These are phyloP conservation scores for Lasioglossum malachurum DNA, from an alignment of 2,888 invertebrate genomes.

Conservation along the genomic window DNA sequence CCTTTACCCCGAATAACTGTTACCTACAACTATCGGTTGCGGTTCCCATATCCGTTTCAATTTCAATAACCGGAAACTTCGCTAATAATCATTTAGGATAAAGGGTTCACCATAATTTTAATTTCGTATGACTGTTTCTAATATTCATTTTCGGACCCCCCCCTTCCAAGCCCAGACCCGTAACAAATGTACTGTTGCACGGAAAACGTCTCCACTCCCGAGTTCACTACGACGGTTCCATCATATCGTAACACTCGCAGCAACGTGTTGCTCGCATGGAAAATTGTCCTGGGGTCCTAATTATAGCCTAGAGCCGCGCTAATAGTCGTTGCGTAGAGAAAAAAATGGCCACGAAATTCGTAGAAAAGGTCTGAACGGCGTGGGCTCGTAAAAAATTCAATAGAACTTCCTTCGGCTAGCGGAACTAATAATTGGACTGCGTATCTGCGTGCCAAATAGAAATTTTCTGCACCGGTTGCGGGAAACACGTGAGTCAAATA, in stretches of 20 bases:
- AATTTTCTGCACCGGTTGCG: background rate
- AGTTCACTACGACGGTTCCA: background rate
- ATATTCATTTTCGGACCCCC: background rate
- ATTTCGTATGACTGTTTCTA: background rate
- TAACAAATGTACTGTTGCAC: background rate
- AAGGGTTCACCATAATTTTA: background rate
- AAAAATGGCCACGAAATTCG: background rate
- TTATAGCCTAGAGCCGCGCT: background rate
- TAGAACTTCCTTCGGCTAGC: background rate
- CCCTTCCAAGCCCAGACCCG: background rate
- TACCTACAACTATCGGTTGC: background rate
- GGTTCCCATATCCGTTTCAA: too few species aligned
- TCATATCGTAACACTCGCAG: background rate
- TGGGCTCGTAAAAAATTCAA: background rate
- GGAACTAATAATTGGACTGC: background rate
- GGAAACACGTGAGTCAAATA: background rate
- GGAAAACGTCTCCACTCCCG: background rate
- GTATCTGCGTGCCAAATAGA: background rate
- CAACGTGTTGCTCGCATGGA: constrained; percentile 13
- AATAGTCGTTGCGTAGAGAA: background rate
- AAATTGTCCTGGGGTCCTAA: background rate
- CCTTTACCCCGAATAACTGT: background rate
- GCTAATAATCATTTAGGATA: too few species aligned
- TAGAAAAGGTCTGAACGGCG: background rate
- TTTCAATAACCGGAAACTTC: too few species aligned